These are phyloP conservation scores for Perithous albicinctus DNA, from an alignment of 2,888 invertebrate genomes.

Conservation along the genomic window DNA sequence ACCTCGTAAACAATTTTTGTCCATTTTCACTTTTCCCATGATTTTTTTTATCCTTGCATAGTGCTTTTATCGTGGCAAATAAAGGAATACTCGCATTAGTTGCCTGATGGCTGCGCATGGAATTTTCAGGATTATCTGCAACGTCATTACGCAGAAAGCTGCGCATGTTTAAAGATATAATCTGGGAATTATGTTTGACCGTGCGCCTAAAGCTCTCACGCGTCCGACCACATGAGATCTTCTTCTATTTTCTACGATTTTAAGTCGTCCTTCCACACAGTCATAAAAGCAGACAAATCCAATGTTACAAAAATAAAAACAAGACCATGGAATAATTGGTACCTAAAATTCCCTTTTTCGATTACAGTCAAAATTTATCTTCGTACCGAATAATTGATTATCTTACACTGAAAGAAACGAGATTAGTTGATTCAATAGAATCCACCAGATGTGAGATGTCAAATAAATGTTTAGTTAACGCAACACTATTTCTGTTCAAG, in stretches of 20 bases:
- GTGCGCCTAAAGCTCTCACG: neutral
- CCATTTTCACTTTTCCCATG: neutral
- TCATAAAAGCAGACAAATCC: no score
- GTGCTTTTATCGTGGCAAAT: neutral
- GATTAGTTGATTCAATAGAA: no score
- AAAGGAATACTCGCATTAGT: neutral
- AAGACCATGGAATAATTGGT: no score
- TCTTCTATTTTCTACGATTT: neutral
- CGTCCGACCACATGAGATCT: neutral
- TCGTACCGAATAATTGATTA: no score
- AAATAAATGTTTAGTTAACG: no score
- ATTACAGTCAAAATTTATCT: no score
- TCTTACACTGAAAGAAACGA: no score
- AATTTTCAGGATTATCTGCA: conserved; percentile 7
- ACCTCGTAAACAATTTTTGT: neutral
- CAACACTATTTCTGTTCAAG: no score
- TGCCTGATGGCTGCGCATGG: neutral
- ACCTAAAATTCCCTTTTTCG: no score
- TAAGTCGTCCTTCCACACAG: neutral
- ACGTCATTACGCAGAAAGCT: conserved; percentile 5
- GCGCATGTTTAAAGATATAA: neutral
- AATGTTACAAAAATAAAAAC: no score
- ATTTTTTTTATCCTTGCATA: neutral
- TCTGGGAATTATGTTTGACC: neutral
- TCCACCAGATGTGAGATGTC: no score